A percentile compares a stretch with the other conserved stretches of the same genome.
phyloP scores from a whole-genome alignment of 1,140 invertebrate species.

The Parapsyche elsis region DNA sequence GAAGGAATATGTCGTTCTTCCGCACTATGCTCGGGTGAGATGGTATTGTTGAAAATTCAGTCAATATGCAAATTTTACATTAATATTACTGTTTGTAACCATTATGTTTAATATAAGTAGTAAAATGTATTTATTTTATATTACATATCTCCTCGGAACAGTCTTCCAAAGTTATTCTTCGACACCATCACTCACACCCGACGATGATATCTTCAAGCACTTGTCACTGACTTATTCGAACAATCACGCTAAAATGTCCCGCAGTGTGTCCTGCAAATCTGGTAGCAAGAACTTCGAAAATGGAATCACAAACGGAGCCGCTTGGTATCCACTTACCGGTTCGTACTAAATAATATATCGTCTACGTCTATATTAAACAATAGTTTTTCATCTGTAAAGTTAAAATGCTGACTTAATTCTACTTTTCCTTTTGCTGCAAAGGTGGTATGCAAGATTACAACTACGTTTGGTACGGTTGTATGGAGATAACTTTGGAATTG shows the following conservation, averaged over 20 bases:
- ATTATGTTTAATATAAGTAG: not conserved
- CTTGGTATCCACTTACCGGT: conserved; percentile 92
- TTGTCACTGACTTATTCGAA: conserved; percentile 89
- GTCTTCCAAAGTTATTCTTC: conserved; percentile 84
- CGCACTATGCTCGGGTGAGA: conserved; percentile 82
- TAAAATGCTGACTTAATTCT: too few relatives aligned
- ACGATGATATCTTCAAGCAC: conserved; percentile 94
- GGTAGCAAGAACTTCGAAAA: conserved; percentile 80
- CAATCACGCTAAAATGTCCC: conserved; percentile 88
- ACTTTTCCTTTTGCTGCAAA: conserved; percentile 43
- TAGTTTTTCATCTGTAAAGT: not conserved
- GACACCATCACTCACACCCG: conserved; percentile 85
- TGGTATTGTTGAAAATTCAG: conserved; percentile 46
- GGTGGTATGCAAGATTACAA: conserved; percentile 95
- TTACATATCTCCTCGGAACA: conserved; percentile 72
- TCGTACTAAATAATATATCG: conserved; percentile 70
- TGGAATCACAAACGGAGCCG: conserved; percentile 92
- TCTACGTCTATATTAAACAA: not conserved
- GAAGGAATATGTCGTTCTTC: conserved; percentile 86
- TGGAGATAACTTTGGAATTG: conserved; percentile 98
- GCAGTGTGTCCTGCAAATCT: conserved; percentile 83
- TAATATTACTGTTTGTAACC: not conserved
- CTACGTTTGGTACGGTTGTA: conserved; percentile 97
- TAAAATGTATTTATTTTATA: conserved; percentile 46
- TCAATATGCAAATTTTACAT: not conserved